Percentiles rank a stretch among this genome's conserved stretches.
Conservation (phyloP, 1,140 invertebrate genomes). For the Micrasema longulum region DNA sequence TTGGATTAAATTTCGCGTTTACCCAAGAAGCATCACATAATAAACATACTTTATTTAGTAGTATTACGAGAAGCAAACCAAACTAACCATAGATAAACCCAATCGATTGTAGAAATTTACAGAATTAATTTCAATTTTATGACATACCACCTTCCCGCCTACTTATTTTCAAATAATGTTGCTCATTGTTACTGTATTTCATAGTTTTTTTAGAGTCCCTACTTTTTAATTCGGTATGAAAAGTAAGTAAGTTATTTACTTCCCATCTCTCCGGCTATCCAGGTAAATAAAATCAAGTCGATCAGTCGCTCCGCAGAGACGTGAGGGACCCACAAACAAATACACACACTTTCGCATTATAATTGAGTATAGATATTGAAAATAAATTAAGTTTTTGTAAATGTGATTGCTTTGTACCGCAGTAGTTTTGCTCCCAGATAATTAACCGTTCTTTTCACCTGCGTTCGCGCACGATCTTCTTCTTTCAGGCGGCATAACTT, state of each 20-base stretch:
- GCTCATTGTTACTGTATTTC: too few species aligned
- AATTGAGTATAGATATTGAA: background rate
- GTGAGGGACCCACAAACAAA: background rate
- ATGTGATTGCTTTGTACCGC: background rate
- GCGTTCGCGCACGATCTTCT: slow-evolving; percentile 26
- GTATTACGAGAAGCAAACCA: too few species aligned
- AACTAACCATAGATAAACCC: too few species aligned
- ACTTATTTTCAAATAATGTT: too few species aligned
- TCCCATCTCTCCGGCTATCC: background rate
- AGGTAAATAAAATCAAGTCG: background rate
- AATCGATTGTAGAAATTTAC: too few species aligned
- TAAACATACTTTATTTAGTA: too few species aligned
- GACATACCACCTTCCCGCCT: too few species aligned
- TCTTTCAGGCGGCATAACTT: slow-evolving; percentile 35
- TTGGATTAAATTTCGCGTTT: too few species aligned
- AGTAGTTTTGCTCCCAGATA: slow-evolving; percentile 11
- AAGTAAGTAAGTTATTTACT: background rate
- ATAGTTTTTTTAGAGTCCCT: too few species aligned
- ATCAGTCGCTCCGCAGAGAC: background rate
- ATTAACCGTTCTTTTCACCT: slow-evolving; percentile 43
- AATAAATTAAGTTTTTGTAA: background rate
- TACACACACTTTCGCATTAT: background rate
- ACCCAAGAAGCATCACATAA: too few species aligned
- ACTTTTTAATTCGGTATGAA: too few species aligned
- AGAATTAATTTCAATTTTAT: too few species aligned